phyloP scores from a whole-genome alignment of 2,113 vertebrate species.

The Leptobrachium leishanense region DNA sequence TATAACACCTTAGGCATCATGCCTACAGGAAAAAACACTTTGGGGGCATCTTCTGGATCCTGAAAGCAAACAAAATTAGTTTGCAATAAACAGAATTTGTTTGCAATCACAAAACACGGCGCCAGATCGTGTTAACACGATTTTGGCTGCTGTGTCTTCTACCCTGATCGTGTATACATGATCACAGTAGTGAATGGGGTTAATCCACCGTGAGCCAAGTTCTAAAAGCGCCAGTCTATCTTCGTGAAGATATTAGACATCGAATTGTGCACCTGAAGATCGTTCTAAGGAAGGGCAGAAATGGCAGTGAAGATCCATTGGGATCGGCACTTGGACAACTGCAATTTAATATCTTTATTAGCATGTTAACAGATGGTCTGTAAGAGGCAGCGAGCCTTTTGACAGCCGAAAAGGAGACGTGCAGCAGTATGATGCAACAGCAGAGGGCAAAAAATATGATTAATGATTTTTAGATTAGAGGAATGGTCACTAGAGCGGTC shows the following conservation, averaged over 20 bases:
- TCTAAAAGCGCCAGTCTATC: too few relatives aligned
- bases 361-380: conserved; percentile 29
- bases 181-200: too few relatives aligned
- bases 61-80: too few relatives aligned
- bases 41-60: too few relatives aligned
- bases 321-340: background rate
- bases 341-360: conserved; percentile 32
- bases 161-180: too few relatives aligned
- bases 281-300: background rate
- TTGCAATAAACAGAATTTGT: too few relatives aligned
- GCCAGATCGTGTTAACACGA: too few relatives aligned
- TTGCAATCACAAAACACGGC: too few relatives aligned
- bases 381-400: conserved; percentile 5
- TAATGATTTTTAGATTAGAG: conserved; percentile 23
- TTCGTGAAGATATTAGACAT: background rate
- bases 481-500: background rate
- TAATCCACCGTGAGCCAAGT: too few relatives aligned
- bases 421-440: conserved; percentile 1
- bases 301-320: background rate
- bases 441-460: conserved; percentile 4
- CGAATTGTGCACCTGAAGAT: background rate
- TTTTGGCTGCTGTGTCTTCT: too few relatives aligned
- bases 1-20: too few relatives aligned
- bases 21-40: too few relatives aligned
- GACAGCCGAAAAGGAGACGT: conserved; percentile 4